Conservation (phyloP, 2,888 invertebrate species). For the Sarcophaga variegata region DNA sequence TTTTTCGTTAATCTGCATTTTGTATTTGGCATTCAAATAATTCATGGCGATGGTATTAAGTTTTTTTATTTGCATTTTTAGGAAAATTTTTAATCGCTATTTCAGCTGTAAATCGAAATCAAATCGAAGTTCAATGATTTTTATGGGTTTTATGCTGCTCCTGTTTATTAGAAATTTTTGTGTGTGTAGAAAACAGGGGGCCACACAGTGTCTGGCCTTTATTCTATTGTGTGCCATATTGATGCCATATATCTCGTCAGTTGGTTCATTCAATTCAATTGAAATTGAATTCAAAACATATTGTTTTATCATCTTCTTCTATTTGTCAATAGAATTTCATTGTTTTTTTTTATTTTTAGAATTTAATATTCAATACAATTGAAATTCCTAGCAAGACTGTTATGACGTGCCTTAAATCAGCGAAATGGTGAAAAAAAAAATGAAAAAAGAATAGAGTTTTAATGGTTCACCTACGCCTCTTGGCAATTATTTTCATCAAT, state of each 20-base stretch:
- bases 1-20: slow-evolving; percentile 1
- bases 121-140: slow-evolving; percentile 46
- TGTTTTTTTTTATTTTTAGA: not conserved
- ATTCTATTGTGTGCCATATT: slow-evolving; percentile 12
- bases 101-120: not conserved
- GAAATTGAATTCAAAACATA: not conserved
- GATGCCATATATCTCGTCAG: slow-evolving; percentile 3
- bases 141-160: not conserved
- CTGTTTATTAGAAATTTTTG: not conserved
- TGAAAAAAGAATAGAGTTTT: too few relatives aligned
- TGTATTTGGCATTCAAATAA: slow-evolving; percentile 51
- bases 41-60: slow-evolving; percentile 41
- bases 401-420: too few relatives aligned
- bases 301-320: slow-evolving; percentile 7
- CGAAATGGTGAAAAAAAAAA: too few relatives aligned
- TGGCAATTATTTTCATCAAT: too few relatives aligned
- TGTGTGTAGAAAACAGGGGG: not conserved
- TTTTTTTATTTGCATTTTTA: slow-evolving; percentile 40
- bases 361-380: too few relatives aligned
- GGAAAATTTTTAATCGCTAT: slow-evolving; percentile 8
- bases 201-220: slow-evolving; percentile 15
- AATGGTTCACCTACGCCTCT: too few relatives aligned
- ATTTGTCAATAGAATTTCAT: slow-evolving; percentile 33
- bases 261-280: slow-evolving; percentile 32
- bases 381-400: too few relatives aligned